Conservation (phyloP, 1,140 invertebrate species). For the Psilanteris sp. region DNA sequence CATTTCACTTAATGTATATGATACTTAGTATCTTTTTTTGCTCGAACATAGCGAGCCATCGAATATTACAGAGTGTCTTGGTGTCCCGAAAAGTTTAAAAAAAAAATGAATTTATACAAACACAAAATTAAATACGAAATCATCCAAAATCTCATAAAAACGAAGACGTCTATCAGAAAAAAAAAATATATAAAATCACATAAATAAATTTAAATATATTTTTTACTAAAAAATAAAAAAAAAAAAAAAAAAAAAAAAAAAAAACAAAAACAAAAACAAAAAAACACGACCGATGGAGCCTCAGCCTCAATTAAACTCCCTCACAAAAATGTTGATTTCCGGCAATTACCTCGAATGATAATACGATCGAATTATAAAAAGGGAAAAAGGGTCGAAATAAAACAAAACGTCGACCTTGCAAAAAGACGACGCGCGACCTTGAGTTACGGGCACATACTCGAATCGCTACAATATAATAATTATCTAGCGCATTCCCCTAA, state of each 20-base stretch:
- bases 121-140: conserved; percentile 2
- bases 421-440: conserved; percentile 50
- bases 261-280: too few species aligned
- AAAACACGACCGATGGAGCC: conserved; percentile 38
- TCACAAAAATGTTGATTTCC: conserved; percentile 63
- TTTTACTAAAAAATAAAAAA: too few species aligned
- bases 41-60: too few species aligned
- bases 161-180: too few species aligned
- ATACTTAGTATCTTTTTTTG: too few species aligned
- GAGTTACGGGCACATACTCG: conserved; percentile 49
- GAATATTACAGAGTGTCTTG: too few species aligned
- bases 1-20: too few species aligned
- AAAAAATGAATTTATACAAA: neutral
- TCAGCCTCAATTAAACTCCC: conserved; percentile 57
- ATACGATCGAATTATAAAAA: conserved; percentile 40
- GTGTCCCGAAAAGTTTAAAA: neutral
- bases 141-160: neutral
- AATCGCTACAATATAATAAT: conserved; percentile 46
- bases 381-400: conserved; percentile 19
- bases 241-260: too few species aligned
- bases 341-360: conserved; percentile 59
- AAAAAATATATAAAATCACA: too few species aligned
- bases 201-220: too few species aligned
- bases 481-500: conserved; percentile 30
- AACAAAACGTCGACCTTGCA: conserved; percentile 46